phyloP scores from a whole-genome alignment of 2,113 vertebrate genomes.

The Bambusicola thoracicus region DNA sequence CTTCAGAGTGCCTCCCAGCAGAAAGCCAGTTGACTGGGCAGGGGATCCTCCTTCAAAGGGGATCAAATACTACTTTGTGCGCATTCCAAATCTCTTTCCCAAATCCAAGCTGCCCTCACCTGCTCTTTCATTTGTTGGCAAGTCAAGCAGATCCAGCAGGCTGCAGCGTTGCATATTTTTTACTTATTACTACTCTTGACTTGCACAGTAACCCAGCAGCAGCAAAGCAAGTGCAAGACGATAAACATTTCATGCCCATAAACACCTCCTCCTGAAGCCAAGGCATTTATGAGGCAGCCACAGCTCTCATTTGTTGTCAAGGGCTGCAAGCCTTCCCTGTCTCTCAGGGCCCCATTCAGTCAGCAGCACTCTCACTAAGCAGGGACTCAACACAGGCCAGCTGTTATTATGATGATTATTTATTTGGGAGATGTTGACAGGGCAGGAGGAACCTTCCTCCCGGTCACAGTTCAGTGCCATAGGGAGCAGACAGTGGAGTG shows the following conservation, averaged over 20 bases:
- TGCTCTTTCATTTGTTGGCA: background rate
- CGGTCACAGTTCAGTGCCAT: conserved; percentile 47
- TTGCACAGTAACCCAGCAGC: conserved; percentile 8
- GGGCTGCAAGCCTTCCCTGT: conserved; percentile 15
- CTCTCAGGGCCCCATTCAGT: conserved; percentile 10
- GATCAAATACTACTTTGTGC: background rate
- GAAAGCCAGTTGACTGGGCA: background rate
- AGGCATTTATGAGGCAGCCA: conserved; percentile 31
- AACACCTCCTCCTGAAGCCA: conserved; percentile 32
- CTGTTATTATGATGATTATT: conserved; percentile 51
- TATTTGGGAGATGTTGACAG: conserved; percentile 35
- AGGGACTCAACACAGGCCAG: background rate
- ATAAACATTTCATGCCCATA: conserved; percentile 42
- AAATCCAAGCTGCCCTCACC: background rate
- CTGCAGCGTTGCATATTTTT: background rate
- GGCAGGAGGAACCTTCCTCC: conserved; percentile 23
- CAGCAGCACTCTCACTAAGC: background rate
- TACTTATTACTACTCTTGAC: background rate
- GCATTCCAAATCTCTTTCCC: background rate
- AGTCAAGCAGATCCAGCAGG: background rate
- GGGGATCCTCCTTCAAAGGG: background rate
- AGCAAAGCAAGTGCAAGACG: conserved; percentile 25
- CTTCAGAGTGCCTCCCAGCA: background rate
- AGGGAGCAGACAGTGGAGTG: background rate
- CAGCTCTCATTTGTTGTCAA: background rate